These are phyloP conservation scores for Serinus canaria DNA, from an alignment of 2,113 vertebrate species.

Conservation along the genomic window DNA sequence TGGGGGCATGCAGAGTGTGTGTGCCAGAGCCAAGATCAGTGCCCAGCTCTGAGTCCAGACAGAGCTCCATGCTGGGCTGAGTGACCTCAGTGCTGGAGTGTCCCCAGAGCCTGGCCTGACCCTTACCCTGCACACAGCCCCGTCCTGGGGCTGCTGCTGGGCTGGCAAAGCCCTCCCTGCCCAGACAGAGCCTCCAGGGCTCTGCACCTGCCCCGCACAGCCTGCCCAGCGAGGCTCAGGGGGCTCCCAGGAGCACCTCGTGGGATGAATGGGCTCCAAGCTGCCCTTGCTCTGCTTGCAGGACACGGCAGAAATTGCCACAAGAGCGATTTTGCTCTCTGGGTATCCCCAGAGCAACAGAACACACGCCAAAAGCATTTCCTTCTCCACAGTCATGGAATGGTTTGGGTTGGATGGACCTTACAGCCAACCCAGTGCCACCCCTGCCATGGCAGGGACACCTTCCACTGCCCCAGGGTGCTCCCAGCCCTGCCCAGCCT, in stretches of 20 bases:
- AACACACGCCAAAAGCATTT: neutral
- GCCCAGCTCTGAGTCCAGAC: neutral
- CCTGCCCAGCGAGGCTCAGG: neutral
- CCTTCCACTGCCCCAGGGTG: neutral
- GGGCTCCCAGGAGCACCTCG: neutral
- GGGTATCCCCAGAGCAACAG: neutral
- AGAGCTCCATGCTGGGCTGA: neutral
- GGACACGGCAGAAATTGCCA: neutral
- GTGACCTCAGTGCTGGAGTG: neutral
- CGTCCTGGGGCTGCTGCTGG: neutral
- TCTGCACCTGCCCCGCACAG: neutral
- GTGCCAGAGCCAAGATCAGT: neutral
- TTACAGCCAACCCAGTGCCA: neutral
- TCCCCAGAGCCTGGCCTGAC: neutral
- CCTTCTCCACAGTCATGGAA: neutral
- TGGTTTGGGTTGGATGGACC: neutral
- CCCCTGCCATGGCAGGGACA: neutral
- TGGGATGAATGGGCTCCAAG: neutral
- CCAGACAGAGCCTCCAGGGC: neutral
- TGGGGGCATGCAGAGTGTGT: neutral
- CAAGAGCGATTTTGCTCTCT: neutral
- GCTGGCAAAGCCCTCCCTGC: neutral
- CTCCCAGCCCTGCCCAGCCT: neutral
- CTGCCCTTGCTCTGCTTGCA: neutral
- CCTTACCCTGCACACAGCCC: neutral